Percentiles rank a stretch among this genome's conserved stretches.
phyloP scores from a whole-genome alignment of 64 coral and sea anemone genomes.

The Stichodactyla helianthus region DNA sequence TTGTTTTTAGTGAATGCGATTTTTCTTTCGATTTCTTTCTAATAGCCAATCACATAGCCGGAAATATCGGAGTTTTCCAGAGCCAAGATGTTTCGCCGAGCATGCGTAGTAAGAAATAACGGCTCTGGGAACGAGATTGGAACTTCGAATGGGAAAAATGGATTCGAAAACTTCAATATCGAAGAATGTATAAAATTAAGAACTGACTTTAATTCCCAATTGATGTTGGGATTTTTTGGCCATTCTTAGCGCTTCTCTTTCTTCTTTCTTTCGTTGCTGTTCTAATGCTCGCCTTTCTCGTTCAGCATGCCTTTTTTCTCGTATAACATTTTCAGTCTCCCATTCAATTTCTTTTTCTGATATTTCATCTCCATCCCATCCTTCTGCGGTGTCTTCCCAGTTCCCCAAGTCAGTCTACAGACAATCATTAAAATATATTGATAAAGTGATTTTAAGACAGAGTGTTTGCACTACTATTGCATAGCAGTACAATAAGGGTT shows the following conservation, averaged over 20 bases:
- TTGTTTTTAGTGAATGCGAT: no score
- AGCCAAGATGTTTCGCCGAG: no score
- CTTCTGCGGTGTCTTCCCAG: constrained; percentile 48
- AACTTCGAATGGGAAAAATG: neutral
- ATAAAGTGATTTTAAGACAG: no score
- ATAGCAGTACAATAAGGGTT: no score
- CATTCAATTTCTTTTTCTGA: constrained; percentile 70
- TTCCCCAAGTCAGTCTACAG: constrained; percentile 53
- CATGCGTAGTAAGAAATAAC: no score
- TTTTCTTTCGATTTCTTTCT: no score
- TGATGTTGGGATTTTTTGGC: constrained; percentile 44
- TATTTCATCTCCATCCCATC: constrained; percentile 53
- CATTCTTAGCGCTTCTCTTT: constrained; percentile 43
- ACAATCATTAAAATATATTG: neutral
- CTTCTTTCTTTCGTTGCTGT: constrained; percentile 63
- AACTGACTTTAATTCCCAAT: constrained; percentile 45
- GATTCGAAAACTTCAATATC: neutral
- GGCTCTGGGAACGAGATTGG: no score
- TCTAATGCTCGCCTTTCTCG: constrained; percentile 62
- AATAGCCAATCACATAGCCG: no score
- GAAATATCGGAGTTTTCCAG: no score
- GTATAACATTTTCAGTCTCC: constrained; percentile 61
- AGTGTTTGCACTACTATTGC: no score
- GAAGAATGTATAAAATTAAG: neutral
- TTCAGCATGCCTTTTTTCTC: constrained; percentile 57